Conservation (phyloP, 2,797 vertebrate species). For the Merluccius polli region DNA sequence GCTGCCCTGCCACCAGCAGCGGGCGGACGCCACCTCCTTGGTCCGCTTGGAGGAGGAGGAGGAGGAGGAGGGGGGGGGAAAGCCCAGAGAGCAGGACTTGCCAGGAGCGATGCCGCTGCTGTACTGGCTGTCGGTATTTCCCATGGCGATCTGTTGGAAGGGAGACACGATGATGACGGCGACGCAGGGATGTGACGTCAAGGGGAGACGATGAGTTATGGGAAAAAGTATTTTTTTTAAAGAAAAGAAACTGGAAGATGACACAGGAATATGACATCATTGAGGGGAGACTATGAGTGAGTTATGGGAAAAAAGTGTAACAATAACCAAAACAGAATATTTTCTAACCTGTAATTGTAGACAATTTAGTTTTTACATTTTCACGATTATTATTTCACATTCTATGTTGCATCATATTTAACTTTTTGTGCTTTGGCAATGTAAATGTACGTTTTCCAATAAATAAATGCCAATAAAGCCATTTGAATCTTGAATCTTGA, state of each 20-base stretch:
- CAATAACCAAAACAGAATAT: neutral
- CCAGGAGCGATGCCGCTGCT: slow-evolving; percentile 63
- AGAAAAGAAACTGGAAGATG: slow-evolving; percentile 5
- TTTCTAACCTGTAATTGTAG: too few relatives aligned
- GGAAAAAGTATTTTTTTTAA: neutral
- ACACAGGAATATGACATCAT: slow-evolving; percentile 28
- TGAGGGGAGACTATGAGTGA: slow-evolving; percentile 4
- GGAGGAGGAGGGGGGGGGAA: slow-evolving; percentile 36
- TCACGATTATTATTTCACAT: neutral
- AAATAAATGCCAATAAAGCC: neutral
- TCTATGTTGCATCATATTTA: neutral
- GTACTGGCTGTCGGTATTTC: slow-evolving; percentile 91
- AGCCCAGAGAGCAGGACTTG: slow-evolving; percentile 80
- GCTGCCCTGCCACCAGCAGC: slow-evolving; percentile 76
- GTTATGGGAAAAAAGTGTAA: neutral
- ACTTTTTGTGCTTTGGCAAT: neutral
- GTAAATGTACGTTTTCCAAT: neutral
- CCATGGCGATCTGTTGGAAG: slow-evolving; percentile 75
- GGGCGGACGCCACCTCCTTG: slow-evolving; percentile 75
- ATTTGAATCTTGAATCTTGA: neutral
- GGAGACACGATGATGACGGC: slow-evolving; percentile 2
- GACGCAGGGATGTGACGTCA: slow-evolving; percentile 25
- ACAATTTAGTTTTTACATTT: neutral
- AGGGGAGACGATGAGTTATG: neutral
- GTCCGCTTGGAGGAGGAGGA: slow-evolving; percentile 58